A percentile compares a stretch with the other conserved stretches of the same genome.
Evolutionary conservation across 2,113 vertebrate genomes (phyloP).

Genomic region (Percopsis transmontana): DNA sequence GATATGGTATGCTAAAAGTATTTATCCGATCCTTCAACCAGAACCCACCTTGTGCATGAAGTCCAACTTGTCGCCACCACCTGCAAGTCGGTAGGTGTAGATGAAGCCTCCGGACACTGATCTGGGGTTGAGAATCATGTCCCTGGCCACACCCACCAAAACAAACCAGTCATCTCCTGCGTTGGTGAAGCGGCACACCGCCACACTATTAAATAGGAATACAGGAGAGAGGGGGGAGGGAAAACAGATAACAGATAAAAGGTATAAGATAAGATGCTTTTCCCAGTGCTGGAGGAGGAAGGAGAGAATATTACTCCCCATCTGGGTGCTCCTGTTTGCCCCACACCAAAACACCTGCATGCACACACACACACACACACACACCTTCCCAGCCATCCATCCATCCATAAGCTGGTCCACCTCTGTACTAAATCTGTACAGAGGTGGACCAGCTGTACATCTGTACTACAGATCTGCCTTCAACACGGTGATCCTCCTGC

Average conservation of each 20-base stretch:
- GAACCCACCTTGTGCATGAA: conserved; percentile 93
- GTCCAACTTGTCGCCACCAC: conserved; percentile 92
- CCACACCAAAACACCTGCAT: too few relatives aligned
- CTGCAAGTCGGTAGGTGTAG: conserved; percentile 92
- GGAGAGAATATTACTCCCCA: too few relatives aligned
- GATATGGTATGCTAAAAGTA: too few relatives aligned
- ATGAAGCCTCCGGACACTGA: conserved; percentile 92
- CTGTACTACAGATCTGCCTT: too few relatives aligned
- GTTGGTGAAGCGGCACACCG: conserved; percentile 91
- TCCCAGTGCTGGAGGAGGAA: too few relatives aligned
- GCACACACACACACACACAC: too few relatives aligned
- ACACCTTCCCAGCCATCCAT: too few relatives aligned
- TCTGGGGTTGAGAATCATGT: conserved; percentile 94
- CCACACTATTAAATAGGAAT: conserved; percentile 79
- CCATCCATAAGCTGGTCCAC: too few relatives aligned
- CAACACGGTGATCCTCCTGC: too few relatives aligned
- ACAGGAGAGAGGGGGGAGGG: neutral
- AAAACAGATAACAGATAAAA: neutral
- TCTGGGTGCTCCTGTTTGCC: too few relatives aligned
- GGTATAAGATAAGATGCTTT: neutral
- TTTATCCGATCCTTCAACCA: neutral
- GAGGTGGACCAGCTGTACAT: neutral
- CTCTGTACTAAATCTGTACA: too few relatives aligned
- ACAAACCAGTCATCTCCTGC: conserved; percentile 95
- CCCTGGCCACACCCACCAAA: conserved; percentile 94